Evolutionary conservation across 2,888 invertebrate species (phyloP).

Genomic region (Ormyrus pomaceus): DNA sequence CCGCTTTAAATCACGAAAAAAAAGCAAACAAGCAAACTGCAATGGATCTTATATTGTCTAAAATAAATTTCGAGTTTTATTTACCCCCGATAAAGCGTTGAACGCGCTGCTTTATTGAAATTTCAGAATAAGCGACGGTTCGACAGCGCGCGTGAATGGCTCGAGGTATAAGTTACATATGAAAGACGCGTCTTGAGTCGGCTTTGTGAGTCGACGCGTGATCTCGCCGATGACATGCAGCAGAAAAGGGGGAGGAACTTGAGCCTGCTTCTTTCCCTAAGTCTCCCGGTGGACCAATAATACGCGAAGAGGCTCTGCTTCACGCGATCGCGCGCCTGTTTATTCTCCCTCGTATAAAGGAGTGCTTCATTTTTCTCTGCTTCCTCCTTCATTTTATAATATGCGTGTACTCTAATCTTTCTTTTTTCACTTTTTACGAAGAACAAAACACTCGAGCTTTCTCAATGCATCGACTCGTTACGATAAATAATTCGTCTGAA

Average conservation of each 20-base stretch:
- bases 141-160: not conserved
- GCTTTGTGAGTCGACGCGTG: slow-evolving; percentile 20
- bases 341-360: slow-evolving; percentile 9
- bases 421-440: too few species aligned
- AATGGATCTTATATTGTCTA: not conserved
- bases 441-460: too few species aligned
- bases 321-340: not conserved
- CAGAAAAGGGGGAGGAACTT: slow-evolving; percentile 8
- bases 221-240: slow-evolving; percentile 31
- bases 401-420: too few species aligned
- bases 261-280: slow-evolving; percentile 8
- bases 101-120: too few species aligned
- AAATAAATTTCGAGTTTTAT: not conserved
- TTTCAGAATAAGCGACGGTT: too few species aligned
- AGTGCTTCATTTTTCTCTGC: not conserved
- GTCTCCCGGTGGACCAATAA: slow-evolving; percentile 31
- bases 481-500: too few species aligned
- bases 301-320: not conserved
- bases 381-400: too few species aligned
- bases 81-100: too few species aligned
- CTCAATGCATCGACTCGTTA: too few species aligned
- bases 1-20: too few species aligned
- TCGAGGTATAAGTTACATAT: not conserved
- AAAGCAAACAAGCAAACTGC: not conserved
- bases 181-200: not conserved